Evolutionary conservation across 2,113 vertebrate species (phyloP), one percentile per base, ranked within the genome.

Genomic region (Protobothrops mucrosquamatus): DNA sequence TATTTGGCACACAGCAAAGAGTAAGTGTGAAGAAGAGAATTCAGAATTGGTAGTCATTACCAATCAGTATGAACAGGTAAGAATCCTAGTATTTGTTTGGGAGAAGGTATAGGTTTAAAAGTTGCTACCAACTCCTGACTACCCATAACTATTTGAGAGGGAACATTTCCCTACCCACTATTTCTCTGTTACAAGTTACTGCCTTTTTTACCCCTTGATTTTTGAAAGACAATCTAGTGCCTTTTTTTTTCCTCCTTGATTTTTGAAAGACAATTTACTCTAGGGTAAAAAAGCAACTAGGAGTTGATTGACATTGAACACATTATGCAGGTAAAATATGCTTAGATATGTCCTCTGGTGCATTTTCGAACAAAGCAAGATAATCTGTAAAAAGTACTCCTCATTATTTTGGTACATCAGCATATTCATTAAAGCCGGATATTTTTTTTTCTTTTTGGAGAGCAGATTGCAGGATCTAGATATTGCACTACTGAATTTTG

Each of bases 1-100:
- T 7, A 88, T 10, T 29, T 96, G 96, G 96, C 0, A 91, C 74
- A 90, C 91, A 46, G 95, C 93, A 0, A 93, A 94, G 89, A 15
- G 11, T 6, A 22, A 46, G 2, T 96, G 96, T 2, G 87, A 94
- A 0, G 89, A 95, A 61, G 51, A 93, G 94, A 93, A 1, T 46
- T 93, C 95, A 0, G 87, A 57, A 6, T 1, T 96, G 51, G 91
- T 54, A 0, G 0, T 95, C 59, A 54, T 96, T 3, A 54, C 69
- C 4, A 81, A 87, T 29, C 43, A 90, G 23, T 3, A 54, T 20
- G 59, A 94, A 20, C 94, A 94, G 88, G 94, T 93, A 86, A 88
- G 6, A 12, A 43, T 54, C 9, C 43, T n/a, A 18, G 22, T 43
- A 34, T 11, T 24, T 57, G 4, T 43, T 8, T 34, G 43, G 3